A percentile compares a stretch with the other conserved stretches of the same genome.
Conservation (phyloP, 2,113 vertebrate species). For the Prinia subflava region DNA sequence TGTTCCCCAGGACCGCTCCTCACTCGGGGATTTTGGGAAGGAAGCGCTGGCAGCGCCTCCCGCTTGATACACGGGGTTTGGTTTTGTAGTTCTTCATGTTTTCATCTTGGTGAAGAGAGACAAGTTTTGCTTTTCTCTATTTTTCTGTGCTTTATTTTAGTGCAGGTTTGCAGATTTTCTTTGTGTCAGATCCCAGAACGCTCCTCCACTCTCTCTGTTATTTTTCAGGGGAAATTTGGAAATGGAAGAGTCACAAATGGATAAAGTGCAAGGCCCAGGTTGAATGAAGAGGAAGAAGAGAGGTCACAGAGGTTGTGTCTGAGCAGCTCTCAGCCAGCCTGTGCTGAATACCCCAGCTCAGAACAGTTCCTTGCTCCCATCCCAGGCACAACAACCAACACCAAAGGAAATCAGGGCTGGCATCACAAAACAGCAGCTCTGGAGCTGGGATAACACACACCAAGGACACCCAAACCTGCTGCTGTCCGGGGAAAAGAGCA, state of each 20-base stretch:
- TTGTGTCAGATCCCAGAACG: not conserved
- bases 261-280: not conserved
- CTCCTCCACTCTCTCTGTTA: not conserved
- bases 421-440: not conserved
- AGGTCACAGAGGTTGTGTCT: not conserved
- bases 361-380: not conserved
- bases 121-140: not conserved
- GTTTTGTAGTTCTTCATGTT: not conserved
- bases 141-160: not conserved
- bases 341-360: not conserved
- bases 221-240: not conserved
- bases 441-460: not conserved
- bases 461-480: not conserved
- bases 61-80: not conserved
- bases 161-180: not conserved
- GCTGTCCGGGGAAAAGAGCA: not conserved
- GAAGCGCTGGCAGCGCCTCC: not conserved
- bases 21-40: not conserved
- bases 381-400: not conserved
- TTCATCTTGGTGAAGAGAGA: not conserved
- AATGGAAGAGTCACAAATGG: not conserved
- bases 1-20: not conserved
- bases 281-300: not conserved
- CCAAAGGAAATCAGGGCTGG: not conserved
- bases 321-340: not conserved